Conservation (phyloP, 2,888 invertebrate genomes). For the Pediacus dermestoides region DNA sequence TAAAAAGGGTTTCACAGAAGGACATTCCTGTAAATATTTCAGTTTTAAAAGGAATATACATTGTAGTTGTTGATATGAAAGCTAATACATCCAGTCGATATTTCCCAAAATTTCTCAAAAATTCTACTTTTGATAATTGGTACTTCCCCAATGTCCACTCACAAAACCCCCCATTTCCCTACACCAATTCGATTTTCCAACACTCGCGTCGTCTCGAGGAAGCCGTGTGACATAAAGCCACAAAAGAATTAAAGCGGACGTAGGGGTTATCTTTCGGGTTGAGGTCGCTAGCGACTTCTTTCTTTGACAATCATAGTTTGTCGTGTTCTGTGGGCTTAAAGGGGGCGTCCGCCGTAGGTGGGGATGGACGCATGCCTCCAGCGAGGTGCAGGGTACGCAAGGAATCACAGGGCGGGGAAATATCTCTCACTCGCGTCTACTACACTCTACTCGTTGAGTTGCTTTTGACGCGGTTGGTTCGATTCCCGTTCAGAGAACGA, state of each 20-base stretch:
- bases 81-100: too few relatives aligned
- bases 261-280: constrained; percentile 44
- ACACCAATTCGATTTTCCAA: constrained; percentile 1
- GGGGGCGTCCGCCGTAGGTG: constrained; percentile 28
- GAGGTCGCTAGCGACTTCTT: constrained; percentile 44
- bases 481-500: too few relatives aligned
- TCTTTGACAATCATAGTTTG: constrained; percentile 43
- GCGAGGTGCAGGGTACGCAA: constrained; percentile 38
- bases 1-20: too few relatives aligned
- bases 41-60: too few relatives aligned
- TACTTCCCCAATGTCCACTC: constrained; percentile 7
- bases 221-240: constrained; percentile 12
- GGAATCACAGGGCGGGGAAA: constrained; percentile 40
- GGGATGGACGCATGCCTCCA: constrained; percentile 40
- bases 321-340: constrained; percentile 37
- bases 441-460: constrained; percentile 34
- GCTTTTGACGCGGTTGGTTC: constrained; percentile 26
- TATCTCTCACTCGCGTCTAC: constrained; percentile 13
- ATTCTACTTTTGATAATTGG: too few relatives aligned
- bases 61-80: too few relatives aligned
- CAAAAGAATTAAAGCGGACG: constrained; percentile 13
- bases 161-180: constrained; percentile 2
- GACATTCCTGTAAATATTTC: too few relatives aligned
- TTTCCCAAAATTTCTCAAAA: too few relatives aligned
- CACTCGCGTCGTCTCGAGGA: constrained; percentile 5